Percentiles rank a stretch among this genome's conserved stretches.
phyloP scores from a whole-genome alignment of 2,113 vertebrate genomes.

The Perccottus glenii region DNA sequence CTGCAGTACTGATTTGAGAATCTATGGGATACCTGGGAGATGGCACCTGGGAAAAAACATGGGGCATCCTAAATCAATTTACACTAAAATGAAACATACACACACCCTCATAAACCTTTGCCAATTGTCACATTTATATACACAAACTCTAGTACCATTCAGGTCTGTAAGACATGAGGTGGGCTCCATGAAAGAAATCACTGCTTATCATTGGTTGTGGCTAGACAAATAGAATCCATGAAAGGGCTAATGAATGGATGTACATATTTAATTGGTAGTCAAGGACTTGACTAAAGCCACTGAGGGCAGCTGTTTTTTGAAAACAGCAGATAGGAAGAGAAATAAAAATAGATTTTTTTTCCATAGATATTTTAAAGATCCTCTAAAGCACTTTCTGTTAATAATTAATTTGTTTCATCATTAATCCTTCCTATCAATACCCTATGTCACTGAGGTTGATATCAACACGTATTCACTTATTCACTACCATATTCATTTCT shows the following conservation, averaged over 20 bases:
- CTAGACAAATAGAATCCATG: slow-evolving; percentile 35
- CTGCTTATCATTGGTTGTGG: slow-evolving; percentile 36
- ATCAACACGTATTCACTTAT: slow-evolving; percentile 72
- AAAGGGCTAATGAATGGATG: slow-evolving; percentile 57
- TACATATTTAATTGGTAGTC: slow-evolving; percentile 48
- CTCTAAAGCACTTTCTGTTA: slow-evolving; percentile 76
- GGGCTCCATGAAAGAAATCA: slow-evolving; percentile 39
- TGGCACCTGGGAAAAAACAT: slow-evolving; percentile 35
- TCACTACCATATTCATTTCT: slow-evolving; percentile 41
- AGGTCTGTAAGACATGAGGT: slow-evolving; percentile 51
- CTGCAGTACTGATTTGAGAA: slow-evolving; percentile 31
- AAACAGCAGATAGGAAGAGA: slow-evolving; percentile 75
- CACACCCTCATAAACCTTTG: slow-evolving; percentile 61
- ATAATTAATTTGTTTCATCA: slow-evolving; percentile 68
- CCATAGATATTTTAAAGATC: slow-evolving; percentile 77
- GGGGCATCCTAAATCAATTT: slow-evolving; percentile 48
- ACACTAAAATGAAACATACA: slow-evolving; percentile 54
- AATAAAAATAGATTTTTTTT: slow-evolving; percentile 76
- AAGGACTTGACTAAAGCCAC: slow-evolving; percentile 71
- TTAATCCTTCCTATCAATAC: slow-evolving; percentile 74
- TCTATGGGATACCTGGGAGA: slow-evolving; percentile 16
- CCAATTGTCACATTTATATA: slow-evolving; percentile 70
- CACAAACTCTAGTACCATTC: slow-evolving; percentile 57
- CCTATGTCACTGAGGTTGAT: slow-evolving; percentile 74
- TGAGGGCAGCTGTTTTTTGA: slow-evolving; percentile 74